Evolutionary conservation across 2,888 invertebrate genomes (phyloP).

Genomic region (Sisyra terminalis): DNA sequence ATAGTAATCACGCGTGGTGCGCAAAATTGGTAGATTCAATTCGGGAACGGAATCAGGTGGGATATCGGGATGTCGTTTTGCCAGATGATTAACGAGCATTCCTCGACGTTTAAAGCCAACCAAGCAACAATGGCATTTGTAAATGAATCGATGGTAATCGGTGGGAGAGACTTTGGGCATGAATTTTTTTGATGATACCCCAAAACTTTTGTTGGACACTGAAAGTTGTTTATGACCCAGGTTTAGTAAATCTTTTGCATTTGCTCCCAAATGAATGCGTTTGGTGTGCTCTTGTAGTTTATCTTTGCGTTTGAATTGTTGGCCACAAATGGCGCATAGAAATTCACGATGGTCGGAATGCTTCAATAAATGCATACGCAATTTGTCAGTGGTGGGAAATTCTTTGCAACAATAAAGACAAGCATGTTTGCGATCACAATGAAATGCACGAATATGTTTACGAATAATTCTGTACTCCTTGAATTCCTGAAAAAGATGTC

Average conservation of each 20-base stretch:
- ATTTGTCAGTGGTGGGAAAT: constrained; percentile 53
- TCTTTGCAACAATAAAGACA: constrained; percentile 52
- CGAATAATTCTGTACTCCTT: constrained; percentile 49
- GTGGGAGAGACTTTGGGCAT: constrained; percentile 38
- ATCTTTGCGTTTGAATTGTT: constrained; percentile 61
- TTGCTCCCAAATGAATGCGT: constrained; percentile 33
- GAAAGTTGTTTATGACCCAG: constrained; percentile 15
- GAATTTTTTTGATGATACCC: constrained; percentile 30
- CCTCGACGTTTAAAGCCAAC: constrained; percentile 69
- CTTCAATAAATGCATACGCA: constrained; percentile 52
- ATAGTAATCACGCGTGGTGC: constrained; percentile 61
- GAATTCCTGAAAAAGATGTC: constrained; percentile 33
- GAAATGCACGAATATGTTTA: constrained; percentile 58
- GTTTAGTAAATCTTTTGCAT: background rate
- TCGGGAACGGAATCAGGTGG: constrained; percentile 50
- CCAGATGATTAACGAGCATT: constrained; percentile 72
- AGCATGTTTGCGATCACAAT: constrained; percentile 46
- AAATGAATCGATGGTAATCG: constrained; percentile 55
- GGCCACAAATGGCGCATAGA: constrained; percentile 58
- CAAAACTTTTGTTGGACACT: constrained; percentile 14
- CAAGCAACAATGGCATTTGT: constrained; percentile 59
- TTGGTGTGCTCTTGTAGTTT: constrained; percentile 57
- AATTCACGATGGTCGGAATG: constrained; percentile 51
- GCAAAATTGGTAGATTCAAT: constrained; percentile 59
- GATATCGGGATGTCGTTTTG: constrained; percentile 54